Conservation (phyloP, 2,797 vertebrate genomes). For the Propithecus perrieri region DNA sequence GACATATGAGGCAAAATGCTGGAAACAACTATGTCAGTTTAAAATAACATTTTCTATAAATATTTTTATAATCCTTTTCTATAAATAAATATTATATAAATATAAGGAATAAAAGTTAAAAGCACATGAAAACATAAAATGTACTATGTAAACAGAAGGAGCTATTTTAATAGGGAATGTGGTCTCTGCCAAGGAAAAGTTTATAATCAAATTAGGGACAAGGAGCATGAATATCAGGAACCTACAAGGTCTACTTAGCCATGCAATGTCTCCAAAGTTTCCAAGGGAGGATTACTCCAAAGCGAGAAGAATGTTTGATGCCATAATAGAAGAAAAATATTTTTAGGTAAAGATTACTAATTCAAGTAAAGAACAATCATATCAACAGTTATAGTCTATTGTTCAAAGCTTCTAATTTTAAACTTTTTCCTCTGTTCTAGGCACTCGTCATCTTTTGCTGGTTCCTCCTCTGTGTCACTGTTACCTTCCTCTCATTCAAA, state of each 20-base stretch:
- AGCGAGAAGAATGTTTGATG: neutral
- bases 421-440: slow-evolving; percentile 3
- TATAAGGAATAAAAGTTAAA: slow-evolving; percentile 16
- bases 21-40: slow-evolving; percentile 19
- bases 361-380: neutral
- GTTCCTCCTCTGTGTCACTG: neutral
- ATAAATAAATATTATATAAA: slow-evolving; percentile 50
- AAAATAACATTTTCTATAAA: slow-evolving; percentile 42
- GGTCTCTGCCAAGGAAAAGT: neutral
- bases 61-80: slow-evolving; percentile 13
- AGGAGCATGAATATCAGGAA: neutral
- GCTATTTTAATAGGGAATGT: neutral
- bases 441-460: neutral
- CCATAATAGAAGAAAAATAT: neutral
- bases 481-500: neutral
- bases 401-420: neutral
- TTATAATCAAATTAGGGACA: slow-evolving; percentile 12
- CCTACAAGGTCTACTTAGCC: neutral
- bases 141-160: slow-evolving; percentile 1
- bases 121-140: slow-evolving; percentile 13
- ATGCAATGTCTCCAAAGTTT: neutral
- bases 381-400: neutral
- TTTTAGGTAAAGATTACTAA: neutral
- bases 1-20: slow-evolving; percentile 45
- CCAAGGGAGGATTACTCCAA: neutral